A percentile compares a stretch with the other conserved stretches of the same genome.
Evolutionary conservation across 2,888 invertebrate species (phyloP).

Genomic region (Lapara coniferarum): DNA sequence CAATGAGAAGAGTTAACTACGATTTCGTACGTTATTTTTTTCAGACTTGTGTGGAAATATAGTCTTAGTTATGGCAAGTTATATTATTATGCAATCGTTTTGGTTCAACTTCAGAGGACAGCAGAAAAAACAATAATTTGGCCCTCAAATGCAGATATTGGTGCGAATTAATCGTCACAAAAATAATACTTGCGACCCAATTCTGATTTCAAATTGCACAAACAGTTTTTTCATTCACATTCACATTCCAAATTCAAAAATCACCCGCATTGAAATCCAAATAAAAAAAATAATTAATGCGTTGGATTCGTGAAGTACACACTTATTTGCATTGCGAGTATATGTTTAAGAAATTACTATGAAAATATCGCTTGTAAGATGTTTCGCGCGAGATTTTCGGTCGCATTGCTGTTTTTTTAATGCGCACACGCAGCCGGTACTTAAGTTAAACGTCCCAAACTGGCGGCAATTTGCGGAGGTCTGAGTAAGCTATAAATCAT

Average conservation of each 20-base stretch:
- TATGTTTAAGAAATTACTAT: slow-evolving; percentile 20
- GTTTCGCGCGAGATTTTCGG: slow-evolving; percentile 49
- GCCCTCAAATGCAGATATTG: too few species aligned
- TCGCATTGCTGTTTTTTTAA: slow-evolving; percentile 54
- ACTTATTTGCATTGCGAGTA: slow-evolving; percentile 13
- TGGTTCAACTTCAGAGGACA: too few species aligned
- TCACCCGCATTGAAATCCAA: neutral
- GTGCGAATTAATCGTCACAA: neutral
- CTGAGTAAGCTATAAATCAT: slow-evolving; percentile 83
- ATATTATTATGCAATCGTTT: too few species aligned
- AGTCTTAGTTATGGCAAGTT: too few species aligned
- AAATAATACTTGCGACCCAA: neutral
- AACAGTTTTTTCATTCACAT: neutral
- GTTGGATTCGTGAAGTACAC: slow-evolving; percentile 3
- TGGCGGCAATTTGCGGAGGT: slow-evolving; percentile 73
- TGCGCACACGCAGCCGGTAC: slow-evolving; percentile 70
- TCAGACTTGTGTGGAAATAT: too few species aligned
- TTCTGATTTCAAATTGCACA: too few species aligned
- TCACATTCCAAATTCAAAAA: neutral
- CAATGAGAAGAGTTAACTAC: too few species aligned
- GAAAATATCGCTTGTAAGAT: slow-evolving; percentile 22
- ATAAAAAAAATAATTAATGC: neutral
- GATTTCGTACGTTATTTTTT: too few species aligned
- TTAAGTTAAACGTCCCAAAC: slow-evolving; percentile 82
- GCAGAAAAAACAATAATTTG: too few species aligned